Evolutionary conservation across 2,113 vertebrate genomes (phyloP), one percentile per base, ranked within the genome.

Genomic region (Dryoscopus gambensis): DNA sequence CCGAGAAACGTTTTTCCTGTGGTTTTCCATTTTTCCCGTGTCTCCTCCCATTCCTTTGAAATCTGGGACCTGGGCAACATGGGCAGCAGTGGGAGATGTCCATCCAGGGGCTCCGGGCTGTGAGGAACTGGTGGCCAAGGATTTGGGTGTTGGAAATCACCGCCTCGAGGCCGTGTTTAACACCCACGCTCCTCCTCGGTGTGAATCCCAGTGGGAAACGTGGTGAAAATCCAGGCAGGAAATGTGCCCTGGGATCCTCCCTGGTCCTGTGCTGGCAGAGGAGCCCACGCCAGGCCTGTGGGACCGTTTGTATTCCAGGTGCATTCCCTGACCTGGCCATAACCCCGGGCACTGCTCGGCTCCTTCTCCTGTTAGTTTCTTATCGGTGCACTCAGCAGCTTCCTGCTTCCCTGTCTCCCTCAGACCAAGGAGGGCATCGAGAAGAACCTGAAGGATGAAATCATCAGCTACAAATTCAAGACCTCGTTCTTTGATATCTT

Each of bases 401-500:
- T 70, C 87, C 68, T 67, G 56, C 15, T 96, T 86, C 82, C 94
- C 68, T 92, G 13, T 94, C 83, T 93, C 83, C 92, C 68, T 87
- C 97, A 99, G 99, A 98, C 98, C 50, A 98, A 97, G 73, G 98
- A 96, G 65, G 97, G 98, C 40, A 98, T 99, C 95, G 97, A 97
- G 98, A 96, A 97, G 33, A 99, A 97, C 93, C 74, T 99, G 95
- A 89, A 98, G 89, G 94, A 92, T 2, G 99, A 99, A 97, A 98
- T 99, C 46, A 35, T 99, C 92, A 5, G 88, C 4, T 99, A 99
- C 94, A 68, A 97, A 7, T 99, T 99, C 70, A 97, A 97, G 67
- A 98, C 97, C 11, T 99, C 99, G 5, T 99, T 99, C 98, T 99
- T 99, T 62, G 99, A 99, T 95, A 99, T 99, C 85, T 98, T 99